A percentile compares a stretch with the other conserved stretches of the same genome.
Conservation (phyloP, 2,888 invertebrate species). For the Tenthredo scrophulariae region DNA sequence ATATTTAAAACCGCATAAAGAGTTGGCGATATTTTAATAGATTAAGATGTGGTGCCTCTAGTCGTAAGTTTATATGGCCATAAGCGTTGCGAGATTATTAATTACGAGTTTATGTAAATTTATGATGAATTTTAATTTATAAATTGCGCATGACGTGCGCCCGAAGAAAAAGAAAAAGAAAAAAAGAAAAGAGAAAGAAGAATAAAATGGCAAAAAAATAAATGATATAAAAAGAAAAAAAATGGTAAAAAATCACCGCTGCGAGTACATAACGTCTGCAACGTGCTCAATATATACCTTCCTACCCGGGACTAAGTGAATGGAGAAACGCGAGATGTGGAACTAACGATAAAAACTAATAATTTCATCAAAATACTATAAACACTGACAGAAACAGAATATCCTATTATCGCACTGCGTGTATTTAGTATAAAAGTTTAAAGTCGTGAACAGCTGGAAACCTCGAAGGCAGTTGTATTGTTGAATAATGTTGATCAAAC, state of each 20-base stretch:
- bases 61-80: constrained; percentile 53
- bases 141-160: constrained; percentile 19
- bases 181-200: background rate
- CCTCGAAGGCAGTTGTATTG: constrained; percentile 44
- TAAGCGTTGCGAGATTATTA: constrained; percentile 47
- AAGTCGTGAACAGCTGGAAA: background rate
- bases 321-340: constrained; percentile 5
- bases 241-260: background rate
- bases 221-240: background rate
- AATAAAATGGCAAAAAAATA: background rate
- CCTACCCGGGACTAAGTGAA: constrained; percentile 18
- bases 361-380: constrained; percentile 29
- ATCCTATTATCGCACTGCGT: background rate
- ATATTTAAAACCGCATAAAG: background rate
- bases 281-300: constrained; percentile 29
- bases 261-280: constrained; percentile 19
- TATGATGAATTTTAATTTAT: constrained; percentile 48
- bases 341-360: constrained; percentile 5
- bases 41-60: constrained; percentile 53
- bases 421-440: background rate
- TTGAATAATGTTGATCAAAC: constrained; percentile 30
- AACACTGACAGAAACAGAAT: constrained; percentile 5
- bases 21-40: constrained; percentile 46
- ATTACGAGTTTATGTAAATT: constrained; percentile 44
- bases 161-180: background rate